Base-by-base conservation (phyloP, 2,888 invertebrate species). In the Amblyjoppa proteus region DNA sequence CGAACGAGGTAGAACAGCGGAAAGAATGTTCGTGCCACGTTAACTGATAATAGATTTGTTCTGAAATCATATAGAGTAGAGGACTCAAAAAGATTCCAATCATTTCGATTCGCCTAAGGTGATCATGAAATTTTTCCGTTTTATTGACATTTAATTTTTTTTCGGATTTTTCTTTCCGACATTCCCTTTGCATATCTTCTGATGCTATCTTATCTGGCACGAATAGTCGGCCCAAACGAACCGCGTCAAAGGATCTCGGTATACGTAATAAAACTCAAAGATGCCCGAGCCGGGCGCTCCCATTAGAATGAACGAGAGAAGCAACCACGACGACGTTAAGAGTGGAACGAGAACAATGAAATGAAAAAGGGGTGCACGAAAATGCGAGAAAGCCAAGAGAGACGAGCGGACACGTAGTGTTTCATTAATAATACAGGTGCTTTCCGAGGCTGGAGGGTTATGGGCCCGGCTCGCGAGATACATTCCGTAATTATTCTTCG, bases 371-470 rank as follows among this genome's bases (percentile, higher is more conserved):
- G 66, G 73, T 41, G 25, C 11, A 74, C 74, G 81, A 20, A 81
- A 80, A 80, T 71, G 38, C 49, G 70, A 58, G 56, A 84, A 85
- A 83, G 73, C 70, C 45, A 64, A 61, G 53, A 56, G 81, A 70
- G 81, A 69, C 45, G 75, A 82, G 64, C 68, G 53, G 25, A 80
- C 56, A 64, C 71, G 61, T 71, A 53, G 81, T 58, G 84, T 88
- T 88, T 88, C 89, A 88, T 89, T 89, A 89, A 89, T 89, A 89
- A 89, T 89, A 83, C 88, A 85, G 87, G 85, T 81, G 83, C 73
- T 83, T 56, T 20, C 61, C n/a, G 77, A 69, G 56, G 31, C 58
- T 58, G 45, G 56, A 77, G 38, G 11, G 49, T 53, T 69, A 31
- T 49, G 61, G 51, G 81, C 31, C 38, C 16, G 9, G 49, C 73